These are phyloP conservation scores for Crotalus horridus DNA, from an alignment of 2,113 vertebrate species.

Conservation along the genomic window DNA sequence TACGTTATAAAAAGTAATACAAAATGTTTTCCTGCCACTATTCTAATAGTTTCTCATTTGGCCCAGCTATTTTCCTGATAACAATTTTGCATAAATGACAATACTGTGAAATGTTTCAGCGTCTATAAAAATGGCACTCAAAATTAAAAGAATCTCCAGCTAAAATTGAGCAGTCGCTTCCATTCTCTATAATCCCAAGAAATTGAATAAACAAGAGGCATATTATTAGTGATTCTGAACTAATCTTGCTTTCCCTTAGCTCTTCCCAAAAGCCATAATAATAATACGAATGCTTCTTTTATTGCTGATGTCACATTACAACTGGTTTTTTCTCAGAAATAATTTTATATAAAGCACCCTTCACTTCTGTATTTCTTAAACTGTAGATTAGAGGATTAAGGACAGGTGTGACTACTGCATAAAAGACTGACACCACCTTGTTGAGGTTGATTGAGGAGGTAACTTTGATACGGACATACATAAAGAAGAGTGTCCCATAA, in stretches of 20 bases:
- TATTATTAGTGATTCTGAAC: not conserved
- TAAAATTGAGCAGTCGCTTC: not conserved
- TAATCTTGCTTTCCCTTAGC: not conserved
- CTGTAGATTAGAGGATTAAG: constrained; percentile 35
- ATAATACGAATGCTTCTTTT: not conserved
- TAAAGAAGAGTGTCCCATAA: constrained; percentile 42
- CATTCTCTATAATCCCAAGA: not conserved
- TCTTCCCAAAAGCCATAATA: not conserved
- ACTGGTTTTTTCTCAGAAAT: constrained; percentile 1
- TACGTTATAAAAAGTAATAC: not conserved
- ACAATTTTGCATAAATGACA: not conserved
- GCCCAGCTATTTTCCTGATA: not conserved
- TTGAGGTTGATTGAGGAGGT: constrained; percentile 45
- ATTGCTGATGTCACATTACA: not conserved
- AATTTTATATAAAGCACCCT: constrained; percentile 34
- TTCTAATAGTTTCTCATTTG: not conserved
- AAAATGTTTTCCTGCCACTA: not conserved
- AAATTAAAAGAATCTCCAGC: not conserved
- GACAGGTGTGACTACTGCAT: constrained; percentile 40
- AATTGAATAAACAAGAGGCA: not conserved
- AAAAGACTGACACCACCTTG: constrained; percentile 58
- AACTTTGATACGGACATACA: constrained; percentile 47
- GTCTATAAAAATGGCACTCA: not conserved
- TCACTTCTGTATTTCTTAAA: constrained; percentile 55
- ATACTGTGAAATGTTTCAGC: not conserved